Evolutionary conservation across 2,797 vertebrate species (phyloP), one percentile per base, ranked within the genome.

Genomic region (Anguilla megastoma): DNA sequence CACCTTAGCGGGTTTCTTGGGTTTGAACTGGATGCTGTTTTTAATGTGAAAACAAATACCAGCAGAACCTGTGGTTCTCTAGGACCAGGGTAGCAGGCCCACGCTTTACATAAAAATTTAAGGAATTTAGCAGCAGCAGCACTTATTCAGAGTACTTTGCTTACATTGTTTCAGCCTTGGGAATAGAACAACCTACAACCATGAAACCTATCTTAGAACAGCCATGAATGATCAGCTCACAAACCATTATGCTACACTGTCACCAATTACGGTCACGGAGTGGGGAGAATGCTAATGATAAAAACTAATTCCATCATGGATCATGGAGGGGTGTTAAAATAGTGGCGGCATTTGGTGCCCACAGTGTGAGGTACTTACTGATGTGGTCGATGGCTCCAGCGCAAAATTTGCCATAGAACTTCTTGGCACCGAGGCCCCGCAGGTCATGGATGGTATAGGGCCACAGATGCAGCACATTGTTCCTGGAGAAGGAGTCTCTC

Each of bases 401-500:
- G 33, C 99, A 99, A 95, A 99, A 99, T 93, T 99, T 99, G 9
- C 99, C 99, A 0, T 97, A 98, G 92, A 99, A 99, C 91, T 99
- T 99, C 95, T 99, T 99, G 87, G 98, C 98, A 87, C 98, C 99
- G 2, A 99, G 95, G 71, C 97, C 96, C 18, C 98, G 96, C 41
- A 99, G 97, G 92, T 99, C 99, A 0, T 99, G 98, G 90, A 99
- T 99, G 89, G 99, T 99, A 91, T 96, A 99, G 0, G 99, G 98
- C 99, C 99, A 99, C 45, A 99, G 97, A 89, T 99, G 99, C 45
- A 99, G 95, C 69, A 99, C 99, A 0, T 99, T 99, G 95, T 99
- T 98, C 88, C 99, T 96, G 7, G 99, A 98, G 93, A 99, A 99
- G 0, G 98, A 96, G 93, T 99, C 98, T 86, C 98, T 95, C 94